Percentiles rank a stretch among this genome's conserved stretches.
Conservation (phyloP, 2,113 vertebrate species). For the Actenoides lindsayi region DNA sequence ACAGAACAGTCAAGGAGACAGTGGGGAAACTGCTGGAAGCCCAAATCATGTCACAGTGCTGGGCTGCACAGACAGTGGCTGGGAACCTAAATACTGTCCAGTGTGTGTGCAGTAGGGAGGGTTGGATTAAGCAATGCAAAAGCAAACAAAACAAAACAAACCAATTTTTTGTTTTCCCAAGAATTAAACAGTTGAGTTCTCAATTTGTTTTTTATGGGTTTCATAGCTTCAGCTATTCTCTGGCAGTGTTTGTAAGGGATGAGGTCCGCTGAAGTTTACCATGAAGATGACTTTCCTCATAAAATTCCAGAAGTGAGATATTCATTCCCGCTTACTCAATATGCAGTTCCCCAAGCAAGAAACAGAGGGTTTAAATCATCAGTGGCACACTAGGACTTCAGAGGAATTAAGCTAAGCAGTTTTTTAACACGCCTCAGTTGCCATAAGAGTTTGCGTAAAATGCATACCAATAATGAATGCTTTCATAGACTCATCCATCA, state of each 20-base stretch:
- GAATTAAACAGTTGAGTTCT: neutral
- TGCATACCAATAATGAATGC: slow-evolving; percentile 18
- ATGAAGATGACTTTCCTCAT: neutral
- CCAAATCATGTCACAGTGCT: neutral
- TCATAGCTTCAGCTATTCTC: neutral
- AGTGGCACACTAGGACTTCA: neutral
- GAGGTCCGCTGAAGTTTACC: neutral
- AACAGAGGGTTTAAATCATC: slow-evolving; percentile 44
- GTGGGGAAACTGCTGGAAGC: neutral
- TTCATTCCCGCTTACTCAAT: neutral
- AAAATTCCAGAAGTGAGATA: neutral
- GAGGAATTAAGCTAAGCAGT: slow-evolving; percentile 14
- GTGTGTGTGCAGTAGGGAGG: neutral
- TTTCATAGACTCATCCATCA: slow-evolving; percentile 50
- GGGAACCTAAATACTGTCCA: neutral
- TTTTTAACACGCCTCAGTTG: neutral
- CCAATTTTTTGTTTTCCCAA: accelerated
- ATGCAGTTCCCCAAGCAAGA: slow-evolving; percentile 6
- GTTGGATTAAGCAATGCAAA: neutral
- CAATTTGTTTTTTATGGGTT: neutral
- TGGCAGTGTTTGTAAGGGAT: neutral
- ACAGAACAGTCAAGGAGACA: neutral
- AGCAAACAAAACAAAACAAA: neutral
- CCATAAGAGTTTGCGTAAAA: slow-evolving; percentile 35
- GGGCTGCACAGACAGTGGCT: neutral